Conservation (phyloP, 2,888 invertebrate genomes). For the Aleiodes leptofemur region DNA sequence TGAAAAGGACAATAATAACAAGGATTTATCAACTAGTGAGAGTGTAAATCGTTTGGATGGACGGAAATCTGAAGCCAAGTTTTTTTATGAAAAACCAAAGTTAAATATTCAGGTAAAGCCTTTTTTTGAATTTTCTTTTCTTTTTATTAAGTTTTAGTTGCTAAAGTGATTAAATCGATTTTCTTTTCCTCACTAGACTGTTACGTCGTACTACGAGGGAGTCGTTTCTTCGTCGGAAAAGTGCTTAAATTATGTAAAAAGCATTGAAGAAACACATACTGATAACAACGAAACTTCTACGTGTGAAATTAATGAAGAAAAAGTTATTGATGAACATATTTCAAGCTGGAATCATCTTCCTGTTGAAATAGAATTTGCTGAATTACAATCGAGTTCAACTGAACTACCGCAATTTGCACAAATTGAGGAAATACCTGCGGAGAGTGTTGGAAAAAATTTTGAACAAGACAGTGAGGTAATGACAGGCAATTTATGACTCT, state of each 20-base stretch:
- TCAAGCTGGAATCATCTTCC: constrained; percentile 58
- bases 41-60: constrained; percentile 77
- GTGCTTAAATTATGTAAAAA: constrained; percentile 72
- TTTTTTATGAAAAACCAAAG: constrained; percentile 79
- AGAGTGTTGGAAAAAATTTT: constrained; percentile 51
- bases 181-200: constrained; percentile 62
- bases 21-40: constrained; percentile 67
- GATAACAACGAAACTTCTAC: constrained; percentile 17
- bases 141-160: not conserved
- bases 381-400: constrained; percentile 69
- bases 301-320: constrained; percentile 49
- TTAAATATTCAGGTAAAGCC: constrained; percentile 77
- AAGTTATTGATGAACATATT: constrained; percentile 53
- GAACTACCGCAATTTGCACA: constrained; percentile 71
- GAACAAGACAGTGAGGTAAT: constrained; percentile 40
- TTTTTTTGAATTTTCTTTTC: constrained; percentile 73
- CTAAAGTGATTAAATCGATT: constrained; percentile 25
- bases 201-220: constrained; percentile 66
- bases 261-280: constrained; percentile 62
- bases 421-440: constrained; percentile 68
- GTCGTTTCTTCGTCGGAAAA: constrained; percentile 69
- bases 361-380: constrained; percentile 69
- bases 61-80: constrained; percentile 77
- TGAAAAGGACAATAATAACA: constrained; percentile 72
- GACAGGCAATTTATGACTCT: not conserved